A percentile compares a stretch with the other conserved stretches of the same genome.
Evolutionary conservation across 2,888 invertebrate genomes (phyloP).

Genomic region (Melipona beecheii): DNA sequence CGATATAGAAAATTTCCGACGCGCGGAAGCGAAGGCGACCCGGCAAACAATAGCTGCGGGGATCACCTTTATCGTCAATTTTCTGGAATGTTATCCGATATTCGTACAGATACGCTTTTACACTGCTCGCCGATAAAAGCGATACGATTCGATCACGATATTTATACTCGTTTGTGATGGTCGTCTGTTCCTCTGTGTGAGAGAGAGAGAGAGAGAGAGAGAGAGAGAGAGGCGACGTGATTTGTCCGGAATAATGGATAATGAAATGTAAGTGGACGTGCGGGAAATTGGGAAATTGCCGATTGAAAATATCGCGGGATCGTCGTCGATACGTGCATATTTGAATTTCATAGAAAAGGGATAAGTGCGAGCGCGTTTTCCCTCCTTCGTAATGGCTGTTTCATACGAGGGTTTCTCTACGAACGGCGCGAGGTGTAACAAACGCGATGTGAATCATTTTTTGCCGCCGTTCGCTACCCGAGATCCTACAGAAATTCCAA

Average conservation of each 20-base stretch:
- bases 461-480: too few relatives aligned
- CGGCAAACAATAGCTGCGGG: not conserved
- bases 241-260: not conserved
- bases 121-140: not conserved
- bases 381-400: too few relatives aligned
- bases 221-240: too few relatives aligned
- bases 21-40: not conserved
- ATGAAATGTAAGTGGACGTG: not conserved
- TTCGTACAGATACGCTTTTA: not conserved
- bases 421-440: too few relatives aligned
- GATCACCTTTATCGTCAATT: not conserved
- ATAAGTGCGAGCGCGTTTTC: not conserved
- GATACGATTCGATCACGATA: not conserved
- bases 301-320: not conserved
- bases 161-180: too few relatives aligned
- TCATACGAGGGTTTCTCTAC: too few relatives aligned
- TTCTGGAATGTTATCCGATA: not conserved
- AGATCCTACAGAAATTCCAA: not conserved
- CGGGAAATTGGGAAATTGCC: not conserved
- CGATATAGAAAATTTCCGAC: not conserved
- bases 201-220: too few relatives aligned
- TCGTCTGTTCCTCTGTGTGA: too few relatives aligned
- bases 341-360: not conserved
- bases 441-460: too few relatives aligned
- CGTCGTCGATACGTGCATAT: not conserved